Base-by-base conservation (phyloP, 2,888 invertebrate species). In the Pollenia labialis region DNA sequence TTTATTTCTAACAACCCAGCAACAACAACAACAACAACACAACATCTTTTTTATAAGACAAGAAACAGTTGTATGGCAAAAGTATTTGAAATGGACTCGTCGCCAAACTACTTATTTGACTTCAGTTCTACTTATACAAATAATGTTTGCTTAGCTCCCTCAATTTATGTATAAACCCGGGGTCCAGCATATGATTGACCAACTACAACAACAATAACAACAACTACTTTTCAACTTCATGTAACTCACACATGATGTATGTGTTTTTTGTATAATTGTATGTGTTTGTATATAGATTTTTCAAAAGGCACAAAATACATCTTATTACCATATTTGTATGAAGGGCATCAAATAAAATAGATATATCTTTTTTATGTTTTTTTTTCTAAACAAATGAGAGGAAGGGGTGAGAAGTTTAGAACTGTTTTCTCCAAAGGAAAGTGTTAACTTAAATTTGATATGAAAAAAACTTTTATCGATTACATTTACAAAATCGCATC, bases 81-180 rank as follows among this genome's bases (percentile, higher is more conserved):
- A 48, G 81, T 81, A 79, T 81, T 84, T 84, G 66, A 81, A 84
- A 84, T 84, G 81, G 86, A 86, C 85, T 84, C 85, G 83, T 79
- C 72, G 83, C 83, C 83, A 87, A 79, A 87, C 83, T 81, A 86
- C 88, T 81, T 85, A 64, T 56, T 48, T 60, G 32, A 52, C 60
- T 62, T 56, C 48, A 85, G 32, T 32, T 32, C 32, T 48, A 66
- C 74, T 32, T 23, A 23, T 44, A 68, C 62, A 85, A 42, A 64
- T 60, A 69, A 80, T 74, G 74, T 69, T 69, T 79, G 50, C 60
- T 79, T 68, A 84, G 68, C 74, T 79, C 79, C 84, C 84, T 74
- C 79, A 79, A 85, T 69, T 80, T 80, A 60, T 74, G 32, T 52
- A 75, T 40, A 62, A 75, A 56, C 18, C 44, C 32, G 32, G 44